Conservation (phyloP, 2,797 vertebrate species). For the Eupleurogrammus muticus region DNA sequence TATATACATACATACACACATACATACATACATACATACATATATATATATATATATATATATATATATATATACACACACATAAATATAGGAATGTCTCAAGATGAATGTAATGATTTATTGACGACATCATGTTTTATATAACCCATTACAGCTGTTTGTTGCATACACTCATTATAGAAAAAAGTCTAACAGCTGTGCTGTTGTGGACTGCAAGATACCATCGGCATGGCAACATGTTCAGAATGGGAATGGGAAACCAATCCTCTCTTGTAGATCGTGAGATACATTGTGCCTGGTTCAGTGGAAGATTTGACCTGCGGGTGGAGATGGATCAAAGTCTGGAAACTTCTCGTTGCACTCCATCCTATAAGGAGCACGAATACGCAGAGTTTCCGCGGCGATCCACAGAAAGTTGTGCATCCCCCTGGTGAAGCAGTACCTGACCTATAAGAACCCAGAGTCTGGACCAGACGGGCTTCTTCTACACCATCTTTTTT, state of each 20-base stretch:
- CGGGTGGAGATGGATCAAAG: background rate
- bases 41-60: too few species aligned
- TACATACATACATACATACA: too few species aligned
- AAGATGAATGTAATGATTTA: conserved; percentile 30
- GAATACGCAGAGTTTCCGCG: background rate
- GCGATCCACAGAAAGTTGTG: background rate
- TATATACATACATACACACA: too few species aligned
- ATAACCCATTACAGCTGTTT: conserved; percentile 26
- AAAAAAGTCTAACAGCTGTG: too few species aligned
- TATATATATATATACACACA: too few species aligned
- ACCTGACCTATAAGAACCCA: background rate
- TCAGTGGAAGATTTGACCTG: too few species aligned
- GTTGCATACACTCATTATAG: background rate
- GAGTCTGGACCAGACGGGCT: conserved; percentile 9
- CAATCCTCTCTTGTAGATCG: background rate
- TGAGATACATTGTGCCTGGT: too few species aligned
- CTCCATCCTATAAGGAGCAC: background rate
- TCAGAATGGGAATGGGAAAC: background rate
- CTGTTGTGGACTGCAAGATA: background rate
- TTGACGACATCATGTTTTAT: conserved; percentile 33
- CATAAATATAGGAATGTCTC: conserved; percentile 29
- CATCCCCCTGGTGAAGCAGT: background rate
- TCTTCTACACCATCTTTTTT: too few species aligned
- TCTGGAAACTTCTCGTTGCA: background rate
- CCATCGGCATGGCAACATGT: background rate